Percentiles rank a stretch among this genome's conserved stretches.
Conservation (phyloP, 2,888 invertebrate species). For the Kuschelorhynchus macadamiae region DNA sequence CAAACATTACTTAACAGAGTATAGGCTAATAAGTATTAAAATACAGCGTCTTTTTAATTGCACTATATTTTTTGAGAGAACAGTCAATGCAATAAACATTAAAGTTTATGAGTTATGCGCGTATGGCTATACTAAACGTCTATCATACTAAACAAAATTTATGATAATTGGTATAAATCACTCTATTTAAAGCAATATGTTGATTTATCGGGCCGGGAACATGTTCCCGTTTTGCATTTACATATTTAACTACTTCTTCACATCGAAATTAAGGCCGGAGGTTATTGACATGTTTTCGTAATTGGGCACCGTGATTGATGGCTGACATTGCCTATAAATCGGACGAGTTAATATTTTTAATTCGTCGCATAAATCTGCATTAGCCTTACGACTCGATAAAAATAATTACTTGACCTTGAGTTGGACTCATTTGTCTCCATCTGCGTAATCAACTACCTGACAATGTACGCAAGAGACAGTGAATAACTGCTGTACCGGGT, state of each 20-base stretch:
- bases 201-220: constrained; percentile 49
- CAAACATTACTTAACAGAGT: too few relatives aligned
- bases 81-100: constrained; percentile 40
- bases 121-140: constrained; percentile 45
- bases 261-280: constrained; percentile 45
- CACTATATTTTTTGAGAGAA: constrained; percentile 30
- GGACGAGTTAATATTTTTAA: constrained; percentile 34
- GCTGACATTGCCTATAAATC: constrained; percentile 27
- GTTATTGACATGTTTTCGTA: constrained; percentile 50
- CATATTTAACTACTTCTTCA: constrained; percentile 52
- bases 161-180: constrained; percentile 59
- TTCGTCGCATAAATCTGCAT: constrained; percentile 32
- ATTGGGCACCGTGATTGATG: constrained; percentile 47
- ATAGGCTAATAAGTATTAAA: too few relatives aligned
- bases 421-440: constrained; percentile 17
- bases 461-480: too few relatives aligned
- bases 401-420: constrained; percentile 17
- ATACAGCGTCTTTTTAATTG: too few relatives aligned
- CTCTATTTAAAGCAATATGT: constrained; percentile 56
- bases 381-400: constrained; percentile 18
- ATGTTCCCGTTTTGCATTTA: constrained; percentile 42
- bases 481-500: too few relatives aligned
- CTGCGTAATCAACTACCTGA: constrained; percentile 8
- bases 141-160: constrained; percentile 56
- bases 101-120: constrained; percentile 48